A percentile compares a stretch with the other conserved stretches of the same genome.
Conservation (phyloP, 2,888 invertebrate species). For the Muschampia plurimacula region DNA sequence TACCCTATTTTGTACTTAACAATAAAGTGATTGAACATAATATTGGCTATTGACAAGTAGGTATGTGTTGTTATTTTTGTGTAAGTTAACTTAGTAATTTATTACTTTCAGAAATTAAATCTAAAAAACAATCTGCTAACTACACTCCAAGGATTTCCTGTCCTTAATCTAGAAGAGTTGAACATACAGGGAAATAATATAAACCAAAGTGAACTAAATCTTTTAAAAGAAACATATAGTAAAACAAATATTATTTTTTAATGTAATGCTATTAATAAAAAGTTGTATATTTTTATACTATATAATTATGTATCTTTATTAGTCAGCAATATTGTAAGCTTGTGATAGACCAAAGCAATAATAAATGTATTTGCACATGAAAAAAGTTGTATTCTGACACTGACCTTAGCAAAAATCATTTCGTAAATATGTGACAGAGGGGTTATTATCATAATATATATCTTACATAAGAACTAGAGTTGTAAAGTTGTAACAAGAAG, state of each 20-base stretch:
- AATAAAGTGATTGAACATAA: too few relatives aligned
- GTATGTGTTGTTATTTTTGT: background rate
- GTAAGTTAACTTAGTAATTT: background rate
- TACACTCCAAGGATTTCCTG: constrained; percentile 79
- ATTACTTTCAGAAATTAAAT: constrained; percentile 74
- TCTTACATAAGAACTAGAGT: too few relatives aligned
- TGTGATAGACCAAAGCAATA: constrained; percentile 31
- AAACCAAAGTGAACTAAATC: constrained; percentile 58
- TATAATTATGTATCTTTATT: constrained; percentile 11
- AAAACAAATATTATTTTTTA: constrained; percentile 60
- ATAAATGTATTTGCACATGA: constrained; percentile 18
- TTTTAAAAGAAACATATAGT: constrained; percentile 61
- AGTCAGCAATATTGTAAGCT: background rate
- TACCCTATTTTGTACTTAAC: background rate
- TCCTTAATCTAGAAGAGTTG: constrained; percentile 75
- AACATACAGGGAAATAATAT: constrained; percentile 78
- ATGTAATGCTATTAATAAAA: constrained; percentile 39
- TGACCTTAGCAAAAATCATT: too few relatives aligned
- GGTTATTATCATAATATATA: too few relatives aligned
- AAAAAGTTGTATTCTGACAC: background rate
- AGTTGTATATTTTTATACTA: constrained; percentile 25
- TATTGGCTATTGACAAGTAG: background rate
- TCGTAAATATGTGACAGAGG: too few relatives aligned
- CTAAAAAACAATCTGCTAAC: constrained; percentile 81
- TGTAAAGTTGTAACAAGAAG: too few relatives aligned